Evolutionary conservation across 2,113 vertebrate species (phyloP), one percentile per base, ranked within the genome.

Genomic region (Triplophysa rosa): DNA sequence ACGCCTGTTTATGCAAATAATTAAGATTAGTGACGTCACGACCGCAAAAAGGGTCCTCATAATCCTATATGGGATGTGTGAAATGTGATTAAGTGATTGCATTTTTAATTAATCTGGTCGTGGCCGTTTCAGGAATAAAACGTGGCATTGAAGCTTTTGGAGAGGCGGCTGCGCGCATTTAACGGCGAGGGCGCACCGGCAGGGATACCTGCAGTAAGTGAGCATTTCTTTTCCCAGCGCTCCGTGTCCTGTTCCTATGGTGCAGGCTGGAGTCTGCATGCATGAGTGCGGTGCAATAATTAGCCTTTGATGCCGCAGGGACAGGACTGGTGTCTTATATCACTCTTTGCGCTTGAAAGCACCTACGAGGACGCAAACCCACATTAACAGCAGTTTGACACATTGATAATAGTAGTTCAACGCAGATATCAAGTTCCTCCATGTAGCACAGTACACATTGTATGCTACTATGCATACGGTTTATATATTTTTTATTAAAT

Each of bases 1-100:
- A 37, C 19, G 6, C 52, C 54, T 45, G 42, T 64, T 76, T 59
- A 61, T 61, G 52, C 16, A 79, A 37, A 76, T 29, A 83, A 80
- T 66, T 37, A 52, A 66, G 29, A 70, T 58, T 54, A 47, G 58
- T 26, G 29, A 78, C 54, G 69, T 37, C 73, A 10, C 81, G 63
- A 64, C 19, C 78, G 81, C 87, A 80, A 83, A 84, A 86, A 83
- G 87, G 82, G 83, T 84, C 81, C 81, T 81, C 66, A 54, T 19
- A 87, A 89, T 86, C 89, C 77, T 83, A 90, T 86, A 26, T 33
- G 79, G 88, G 87, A 80, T 67, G 82, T 85, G 84, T 85, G 83
- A 84, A 89, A 88, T 86, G 87, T 89, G 87, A 91, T 90, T 91
- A 91, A 23, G 87, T 83, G 79, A 79, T 83, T 86, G 88, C 88